phyloP scores from a whole-genome alignment of 2,888 invertebrate species.

The Anoplius nigerrimus region DNA sequence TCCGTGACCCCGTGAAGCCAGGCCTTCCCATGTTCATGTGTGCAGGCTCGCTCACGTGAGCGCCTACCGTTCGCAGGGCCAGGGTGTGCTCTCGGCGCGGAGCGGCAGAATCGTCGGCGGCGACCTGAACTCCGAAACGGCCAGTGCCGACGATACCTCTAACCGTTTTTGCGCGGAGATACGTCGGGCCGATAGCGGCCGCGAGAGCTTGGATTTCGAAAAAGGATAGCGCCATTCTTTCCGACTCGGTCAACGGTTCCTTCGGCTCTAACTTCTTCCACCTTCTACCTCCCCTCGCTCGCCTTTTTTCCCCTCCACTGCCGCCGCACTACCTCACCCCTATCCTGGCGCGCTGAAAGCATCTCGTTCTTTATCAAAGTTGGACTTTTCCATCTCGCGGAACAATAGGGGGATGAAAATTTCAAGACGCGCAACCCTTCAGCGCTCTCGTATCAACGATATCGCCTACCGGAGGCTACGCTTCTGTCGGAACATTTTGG shows the following conservation, averaged over 20 bases:
- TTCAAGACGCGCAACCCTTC: slow-evolving; percentile 3
- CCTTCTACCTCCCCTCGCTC: slow-evolving; percentile 14
- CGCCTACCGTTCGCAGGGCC: neutral
- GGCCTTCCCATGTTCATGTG: slow-evolving; percentile 28
- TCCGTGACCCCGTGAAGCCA: slow-evolving; percentile 49
- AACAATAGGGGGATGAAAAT: slow-evolving; percentile 12
- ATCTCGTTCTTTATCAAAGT: slow-evolving; percentile 29
- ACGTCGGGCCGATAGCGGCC: slow-evolving; percentile 53
- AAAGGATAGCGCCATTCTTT: slow-evolving; percentile 53
- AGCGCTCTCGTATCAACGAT: too few relatives aligned
- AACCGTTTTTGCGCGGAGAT: slow-evolving; percentile 52
- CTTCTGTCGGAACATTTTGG: too few relatives aligned
- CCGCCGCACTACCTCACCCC: slow-evolving; percentile 19
- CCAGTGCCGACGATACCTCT: slow-evolving; percentile 32
- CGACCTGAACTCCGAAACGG: neutral
- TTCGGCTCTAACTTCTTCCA: slow-evolving; percentile 14
- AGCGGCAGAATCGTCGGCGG: neutral
- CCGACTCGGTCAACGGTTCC: slow-evolving; percentile 38
- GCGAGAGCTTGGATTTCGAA: slow-evolving; percentile 57
- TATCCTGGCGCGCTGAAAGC: slow-evolving; percentile 10
- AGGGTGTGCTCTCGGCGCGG: neutral
- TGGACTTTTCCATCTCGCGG: slow-evolving; percentile 13
- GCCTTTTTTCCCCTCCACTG: slow-evolving; percentile 32
- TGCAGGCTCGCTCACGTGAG: slow-evolving; percentile 11
- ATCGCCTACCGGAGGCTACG: too few relatives aligned